phyloP scores from a whole-genome alignment of 2,888 invertebrate genomes.

The Pheosia tremula region DNA sequence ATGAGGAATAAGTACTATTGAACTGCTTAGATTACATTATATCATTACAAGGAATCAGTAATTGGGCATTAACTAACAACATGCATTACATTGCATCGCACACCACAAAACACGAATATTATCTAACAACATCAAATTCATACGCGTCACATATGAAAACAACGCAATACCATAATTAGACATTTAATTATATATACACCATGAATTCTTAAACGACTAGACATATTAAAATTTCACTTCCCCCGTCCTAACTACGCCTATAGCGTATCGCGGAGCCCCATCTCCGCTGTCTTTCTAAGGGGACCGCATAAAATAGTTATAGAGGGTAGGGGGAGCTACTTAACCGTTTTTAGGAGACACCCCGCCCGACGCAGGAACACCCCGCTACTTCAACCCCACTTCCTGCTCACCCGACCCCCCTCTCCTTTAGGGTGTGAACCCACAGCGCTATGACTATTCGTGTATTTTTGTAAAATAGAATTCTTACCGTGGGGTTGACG shows the following conservation, averaged over 20 bases:
- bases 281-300: constrained; percentile 83
- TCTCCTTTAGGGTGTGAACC: constrained; percentile 50
- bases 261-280: constrained; percentile 75
- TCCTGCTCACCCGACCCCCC: constrained; percentile 65
- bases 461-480: constrained; percentile 81
- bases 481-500: constrained; percentile 79
- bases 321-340: constrained; percentile 82
- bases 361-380: constrained; percentile 76
- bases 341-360: constrained; percentile 84
- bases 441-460: constrained; percentile 72
- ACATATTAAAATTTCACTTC: constrained; percentile 83
- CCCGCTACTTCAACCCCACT: constrained; percentile 76
- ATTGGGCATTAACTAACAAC: neutral
- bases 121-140: constrained; percentile 59
- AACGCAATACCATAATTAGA: constrained; percentile 75
- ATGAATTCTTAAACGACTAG: constrained; percentile 82
- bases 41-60: no score
- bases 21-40: no score
- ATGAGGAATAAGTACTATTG: no score
- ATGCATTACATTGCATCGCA: constrained; percentile 14
- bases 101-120: constrained; percentile 33
- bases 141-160: constrained; percentile 60
- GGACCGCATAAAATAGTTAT: constrained; percentile 85
- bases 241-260: constrained; percentile 69
- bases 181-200: constrained; percentile 81